phyloP scores from a whole-genome alignment of 2,888 invertebrate species.

The Colostygia pectinataria region DNA sequence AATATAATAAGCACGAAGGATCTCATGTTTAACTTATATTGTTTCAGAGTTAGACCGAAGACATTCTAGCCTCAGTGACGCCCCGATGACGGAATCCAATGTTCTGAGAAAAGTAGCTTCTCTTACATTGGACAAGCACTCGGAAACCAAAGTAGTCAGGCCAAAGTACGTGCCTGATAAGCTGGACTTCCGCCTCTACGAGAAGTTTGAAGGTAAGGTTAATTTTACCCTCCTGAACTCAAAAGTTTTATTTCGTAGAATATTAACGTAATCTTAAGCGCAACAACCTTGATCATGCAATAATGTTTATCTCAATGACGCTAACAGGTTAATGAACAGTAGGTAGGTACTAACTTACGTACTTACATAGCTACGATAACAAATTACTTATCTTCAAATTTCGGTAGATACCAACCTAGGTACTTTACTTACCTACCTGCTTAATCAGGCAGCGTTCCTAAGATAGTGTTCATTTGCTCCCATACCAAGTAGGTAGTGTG shows the following conservation, averaged over 20 bases:
- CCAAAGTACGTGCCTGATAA: constrained; percentile 93
- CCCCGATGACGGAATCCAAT: constrained; percentile 82
- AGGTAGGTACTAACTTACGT: too few species aligned
- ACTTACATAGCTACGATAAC: neutral
- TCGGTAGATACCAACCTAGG: constrained; percentile 2
- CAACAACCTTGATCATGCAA: too few species aligned
- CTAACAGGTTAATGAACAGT: neutral
- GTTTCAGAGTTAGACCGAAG: constrained; percentile 63
- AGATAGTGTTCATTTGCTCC: constrained; percentile 48
- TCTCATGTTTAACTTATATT: too few species aligned
- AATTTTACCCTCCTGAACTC: neutral
- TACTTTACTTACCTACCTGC: too few species aligned
- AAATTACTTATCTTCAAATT: constrained; percentile 68
- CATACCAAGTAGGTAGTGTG: constrained; percentile 39
- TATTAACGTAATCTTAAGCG: too few species aligned
- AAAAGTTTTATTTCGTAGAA: too few species aligned
- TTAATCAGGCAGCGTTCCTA: constrained; percentile 43
- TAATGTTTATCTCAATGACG: neutral
- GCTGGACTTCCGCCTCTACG: constrained; percentile 92
- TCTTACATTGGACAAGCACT: constrained; percentile 88
- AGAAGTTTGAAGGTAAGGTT: constrained; percentile 95
- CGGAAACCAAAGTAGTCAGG: constrained; percentile 86
- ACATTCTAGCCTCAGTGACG: constrained; percentile 80
- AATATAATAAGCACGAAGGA: too few species aligned
- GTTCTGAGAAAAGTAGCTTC: constrained; percentile 93